Base-by-base conservation (phyloP, 2,113 vertebrate genomes). In the Otis tarda region DNA sequence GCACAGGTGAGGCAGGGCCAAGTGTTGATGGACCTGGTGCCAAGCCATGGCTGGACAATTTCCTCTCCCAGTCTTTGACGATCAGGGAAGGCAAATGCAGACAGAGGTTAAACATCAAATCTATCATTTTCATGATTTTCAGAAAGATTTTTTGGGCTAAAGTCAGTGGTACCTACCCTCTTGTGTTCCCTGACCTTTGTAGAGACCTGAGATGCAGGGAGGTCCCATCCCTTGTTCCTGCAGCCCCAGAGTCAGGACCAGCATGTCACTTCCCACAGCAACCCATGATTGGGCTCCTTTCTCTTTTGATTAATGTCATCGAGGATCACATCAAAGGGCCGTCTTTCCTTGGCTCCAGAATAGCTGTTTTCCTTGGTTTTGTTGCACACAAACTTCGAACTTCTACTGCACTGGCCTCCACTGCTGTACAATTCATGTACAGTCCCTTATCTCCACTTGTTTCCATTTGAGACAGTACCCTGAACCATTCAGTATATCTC, bases 341-440 rank as follows among this genome's bases (percentile, higher is more conserved):
- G 27, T 37, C 47, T 73, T 55, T 67, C 7, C 33, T 52, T 67
- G 53, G 27, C 65, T 78, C 41, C 10, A 65, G 33, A 67, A 69
- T 4, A 57, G 5, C 7, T 61, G 10, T 67, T 83, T 68, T 57
- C 57, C 37, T 74, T 57, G 22, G 1, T 6, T 80, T 67, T 77
- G 14, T 22, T 59, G 19, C 17, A 8, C 3, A 9, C 8, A 65
- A 12, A 63, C 30, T 53, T 55, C 1, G 2, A 53, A 59, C 18
- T 49, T 91, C 43, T 61, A 8, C n/a, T 65, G 30, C 23, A 15
- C 25, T 19, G 31, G 4, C 52, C 71, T 75, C 31, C 22, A 28
- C 16, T 31, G 14, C 3, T 69, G 16, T 56, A 11, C 0, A 0
- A 53, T 28, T 63, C 25, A 41, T 0, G 0, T 15, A 9, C 3